Percentiles rank a stretch among this genome's conserved stretches.
These are phyloP conservation scores for Charanyca ferruginea DNA, from an alignment of 2,888 invertebrate species.

Conservation along the genomic window DNA sequence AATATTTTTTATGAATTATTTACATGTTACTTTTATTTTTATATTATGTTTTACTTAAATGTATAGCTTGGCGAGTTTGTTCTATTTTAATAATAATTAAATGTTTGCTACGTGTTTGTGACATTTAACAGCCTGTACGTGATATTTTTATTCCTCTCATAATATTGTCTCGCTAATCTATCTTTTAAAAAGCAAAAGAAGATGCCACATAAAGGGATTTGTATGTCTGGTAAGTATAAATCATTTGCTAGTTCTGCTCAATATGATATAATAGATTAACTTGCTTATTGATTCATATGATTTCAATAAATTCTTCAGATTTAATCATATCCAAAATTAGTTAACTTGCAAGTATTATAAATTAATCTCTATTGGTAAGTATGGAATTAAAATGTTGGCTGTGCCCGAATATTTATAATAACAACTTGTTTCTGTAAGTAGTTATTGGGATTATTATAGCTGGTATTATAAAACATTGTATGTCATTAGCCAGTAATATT, in stretches of 20 bases:
- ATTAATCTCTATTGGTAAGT: slow-evolving; percentile 75
- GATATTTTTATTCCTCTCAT: slow-evolving; percentile 58
- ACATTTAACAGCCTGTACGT: slow-evolving; percentile 58
- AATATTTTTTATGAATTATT: slow-evolving; percentile 84
- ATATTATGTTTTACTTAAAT: slow-evolving; percentile 85
- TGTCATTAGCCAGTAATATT: slow-evolving; percentile 32
- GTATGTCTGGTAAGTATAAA: slow-evolving; percentile 38
- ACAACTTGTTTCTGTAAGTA: slow-evolving; percentile 65
- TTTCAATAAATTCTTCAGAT: slow-evolving; percentile 54
- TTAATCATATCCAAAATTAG: slow-evolving; percentile 61
- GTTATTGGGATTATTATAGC: slow-evolving; percentile 48
- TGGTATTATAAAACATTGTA: slow-evolving; percentile 47
- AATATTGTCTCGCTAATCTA: slow-evolving; percentile 54
- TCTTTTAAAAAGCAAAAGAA: slow-evolving; percentile 37
- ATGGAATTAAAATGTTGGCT: slow-evolving; percentile 84
- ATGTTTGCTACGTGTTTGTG: slow-evolving; percentile 67
- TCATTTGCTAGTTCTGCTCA: slow-evolving; percentile 60
- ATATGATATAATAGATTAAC: slow-evolving; percentile 33
- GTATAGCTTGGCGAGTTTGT: slow-evolving; percentile 80
- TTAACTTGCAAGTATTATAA: slow-evolving; percentile 74
- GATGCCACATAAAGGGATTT: slow-evolving; percentile 23
- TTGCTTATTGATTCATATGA: slow-evolving; percentile 52
- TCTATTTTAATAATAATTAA: slow-evolving; percentile 67
- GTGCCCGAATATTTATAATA: slow-evolving; percentile 76
- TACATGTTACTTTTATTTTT: slow-evolving; percentile 83